Base-by-base conservation (phyloP, 1,140 invertebrate species). In the Adelges cooleyi region DNA sequence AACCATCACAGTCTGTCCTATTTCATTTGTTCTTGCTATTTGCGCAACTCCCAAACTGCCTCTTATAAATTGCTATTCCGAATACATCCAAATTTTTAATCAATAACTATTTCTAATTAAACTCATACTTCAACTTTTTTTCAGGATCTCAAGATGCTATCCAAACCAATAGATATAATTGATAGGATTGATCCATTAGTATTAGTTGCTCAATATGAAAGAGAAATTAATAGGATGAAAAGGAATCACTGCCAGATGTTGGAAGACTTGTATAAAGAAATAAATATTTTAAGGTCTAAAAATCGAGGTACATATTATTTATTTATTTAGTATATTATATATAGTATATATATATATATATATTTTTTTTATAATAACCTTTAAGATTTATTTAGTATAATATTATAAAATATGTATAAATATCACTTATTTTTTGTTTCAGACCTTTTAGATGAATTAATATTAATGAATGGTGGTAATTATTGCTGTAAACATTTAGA, bases 371-470 rank as follows among this genome's bases (percentile, higher is more conserved):
- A n/a, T n/a, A n/a, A n/a, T n/a, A n/a, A n/a, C n/a, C n/a, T n/a
- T n/a, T n/a, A n/a, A n/a, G n/a, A n/a, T n/a, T n/a, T n/a, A n/a
- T n/a, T n/a, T n/a, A n/a, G n/a, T n/a, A n/a, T n/a, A n/a, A n/a
- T n/a, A n/a, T n/a, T n/a, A n/a, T n/a, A n/a, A n/a, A n/a, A n/a
- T n/a, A n/a, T n/a, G n/a, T n/a, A n/a, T n/a, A n/a, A n/a, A n/a
- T n/a, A n/a, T n/a, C n/a, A n/a, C n/a, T n/a, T 11, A 33, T 33
- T 33, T 11, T 11, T 33, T 11, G 11, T 33, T 33, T 33, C 29
- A 62, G 56, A 62, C 13, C 56, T 62, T 62, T 62, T 62, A 48
- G 56, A 62, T 48, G 56, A 62, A 46, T 22, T 62, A 6, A 62
- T 62, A 20, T 3, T 62, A 29, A 62, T 62, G 56, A 62, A 62